Evolutionary conservation across 2,888 invertebrate species (phyloP).

Genomic region (Caenorhabditis macrosperma): DNA sequence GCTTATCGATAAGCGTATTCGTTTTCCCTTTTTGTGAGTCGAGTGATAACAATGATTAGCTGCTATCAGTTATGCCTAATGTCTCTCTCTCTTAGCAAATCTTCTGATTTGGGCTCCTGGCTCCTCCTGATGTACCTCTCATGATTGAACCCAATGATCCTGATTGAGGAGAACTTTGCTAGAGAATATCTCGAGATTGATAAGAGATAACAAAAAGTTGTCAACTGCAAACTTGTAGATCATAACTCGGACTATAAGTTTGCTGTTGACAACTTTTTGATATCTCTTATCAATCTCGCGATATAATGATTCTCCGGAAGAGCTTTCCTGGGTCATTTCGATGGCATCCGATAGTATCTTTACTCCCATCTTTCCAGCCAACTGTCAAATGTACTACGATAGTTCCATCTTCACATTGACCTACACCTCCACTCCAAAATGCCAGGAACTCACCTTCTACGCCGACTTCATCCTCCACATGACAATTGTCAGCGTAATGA

Average conservation of each 20-base stretch:
- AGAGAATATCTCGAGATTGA: too few species aligned
- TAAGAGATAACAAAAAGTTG: too few species aligned
- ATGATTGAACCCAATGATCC: too few species aligned
- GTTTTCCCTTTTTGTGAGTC: constrained; percentile 32
- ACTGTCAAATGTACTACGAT: constrained; percentile 35
- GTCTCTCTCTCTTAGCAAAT: too few species aligned
- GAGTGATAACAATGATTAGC: background rate
- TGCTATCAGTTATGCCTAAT: background rate
- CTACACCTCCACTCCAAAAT: constrained; percentile 17
- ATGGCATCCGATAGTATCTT: background rate
- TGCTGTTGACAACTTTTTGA: too few species aligned
- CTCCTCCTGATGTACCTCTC: too few species aligned
- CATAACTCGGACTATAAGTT: too few species aligned
- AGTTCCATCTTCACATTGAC: constrained; percentile 1
- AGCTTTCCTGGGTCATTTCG: background rate
- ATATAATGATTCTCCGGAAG: too few species aligned
- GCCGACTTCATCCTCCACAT: constrained; percentile 36
- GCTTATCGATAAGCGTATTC: constrained; percentile 3
- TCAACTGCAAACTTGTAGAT: too few species aligned
- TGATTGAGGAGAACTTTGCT: too few species aligned
- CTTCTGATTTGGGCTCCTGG: too few species aligned
- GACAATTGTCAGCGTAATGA: constrained; percentile 21
- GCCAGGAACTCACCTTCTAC: constrained; percentile 28
- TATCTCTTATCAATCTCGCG: too few species aligned
- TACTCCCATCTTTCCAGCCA: constrained; percentile 16